Percentiles rank a stretch among this genome's conserved stretches.
Conservation (phyloP, 2,113 vertebrate genomes). For the Pelvicachromis taeniatus region DNA sequence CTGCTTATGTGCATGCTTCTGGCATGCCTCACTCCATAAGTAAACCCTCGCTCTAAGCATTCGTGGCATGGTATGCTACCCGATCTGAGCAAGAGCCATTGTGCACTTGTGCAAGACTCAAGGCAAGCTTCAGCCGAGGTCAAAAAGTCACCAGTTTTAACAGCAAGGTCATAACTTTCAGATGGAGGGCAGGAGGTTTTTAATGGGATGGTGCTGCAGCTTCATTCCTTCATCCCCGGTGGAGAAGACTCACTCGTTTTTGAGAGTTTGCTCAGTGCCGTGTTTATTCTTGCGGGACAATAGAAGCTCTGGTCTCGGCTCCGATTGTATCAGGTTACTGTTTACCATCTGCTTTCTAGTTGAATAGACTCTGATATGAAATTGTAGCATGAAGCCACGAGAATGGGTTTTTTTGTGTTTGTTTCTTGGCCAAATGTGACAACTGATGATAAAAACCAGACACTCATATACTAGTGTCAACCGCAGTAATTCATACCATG, state of each 20-base stretch:
- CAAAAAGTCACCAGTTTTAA: slow-evolving; percentile 24
- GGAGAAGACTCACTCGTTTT: background rate
- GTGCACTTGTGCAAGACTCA: slow-evolving; percentile 59
- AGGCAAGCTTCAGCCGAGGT: slow-evolving; percentile 28
- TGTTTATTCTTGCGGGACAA: background rate
- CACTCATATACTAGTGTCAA: background rate
- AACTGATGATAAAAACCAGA: background rate
- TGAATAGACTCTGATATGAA: background rate
- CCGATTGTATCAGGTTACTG: background rate
- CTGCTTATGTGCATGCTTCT: slow-evolving; percentile 18
- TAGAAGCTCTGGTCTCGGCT: background rate
- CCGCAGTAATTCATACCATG: background rate
- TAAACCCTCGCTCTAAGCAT: slow-evolving; percentile 59
- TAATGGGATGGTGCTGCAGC: background rate
- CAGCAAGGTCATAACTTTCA: slow-evolving; percentile 45
- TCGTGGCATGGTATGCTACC: slow-evolving; percentile 43
- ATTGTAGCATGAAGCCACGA: background rate
- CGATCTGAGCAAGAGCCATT: background rate
- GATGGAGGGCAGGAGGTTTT: background rate
- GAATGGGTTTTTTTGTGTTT: background rate
- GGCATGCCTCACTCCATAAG: slow-evolving; percentile 56
- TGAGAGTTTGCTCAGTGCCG: background rate
- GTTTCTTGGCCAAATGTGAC: background rate
- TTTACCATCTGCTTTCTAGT: background rate
- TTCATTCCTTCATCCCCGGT: background rate